Evolutionary conservation across 2,113 vertebrate genomes (phyloP).

Genomic region (human): GRCh38 chr18:4451501-4452000

Average conservation of each 20-base stretch:
- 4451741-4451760: neutral
- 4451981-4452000: neutral
- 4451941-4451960: neutral
- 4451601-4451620: neutral
- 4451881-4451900: neutral
- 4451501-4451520: neutral
- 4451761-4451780: neutral
- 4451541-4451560: neutral
- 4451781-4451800: neutral
- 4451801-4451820: constrained; percentile 10
- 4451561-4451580: neutral
- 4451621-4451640: neutral
- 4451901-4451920: neutral
- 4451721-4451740: constrained; percentile 15
- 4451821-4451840: neutral
- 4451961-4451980: neutral
- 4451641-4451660: neutral
- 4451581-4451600: constrained; percentile 1
- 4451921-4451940: neutral
- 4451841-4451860: constrained; percentile 3
- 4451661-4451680: neutral
- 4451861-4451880: neutral
- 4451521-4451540: neutral
- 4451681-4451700: neutral
- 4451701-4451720: neutral